phyloP scores from a whole-genome alignment of 1,140 invertebrate species.

The Drosophila funebris region DNA sequence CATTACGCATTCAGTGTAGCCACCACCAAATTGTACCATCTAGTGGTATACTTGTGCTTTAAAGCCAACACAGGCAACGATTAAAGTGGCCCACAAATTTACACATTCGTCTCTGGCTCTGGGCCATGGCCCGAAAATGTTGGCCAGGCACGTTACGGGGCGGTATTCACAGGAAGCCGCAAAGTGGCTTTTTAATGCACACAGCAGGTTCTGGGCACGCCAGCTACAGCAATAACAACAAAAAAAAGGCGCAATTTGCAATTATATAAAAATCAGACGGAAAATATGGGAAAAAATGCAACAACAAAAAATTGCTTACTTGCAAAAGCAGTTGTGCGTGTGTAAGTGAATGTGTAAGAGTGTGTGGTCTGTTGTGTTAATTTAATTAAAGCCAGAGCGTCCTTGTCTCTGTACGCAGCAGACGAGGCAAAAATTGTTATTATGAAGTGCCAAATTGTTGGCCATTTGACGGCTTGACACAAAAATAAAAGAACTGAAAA shows the following conservation, averaged over 20 bases:
- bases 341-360: constrained; percentile 13
- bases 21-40: neutral
- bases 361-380: constrained; percentile 72
- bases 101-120: constrained; percentile 26
- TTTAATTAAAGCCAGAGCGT: constrained; percentile 62
- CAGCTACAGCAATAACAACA: constrained; percentile 13
- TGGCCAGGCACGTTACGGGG: constrained; percentile 66
- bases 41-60: constrained; percentile 17
- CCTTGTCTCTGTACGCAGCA: constrained; percentile 1
- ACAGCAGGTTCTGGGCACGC: constrained; percentile 53
- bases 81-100: constrained; percentile 75
- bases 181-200: constrained; percentile 81
- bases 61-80: constrained; percentile 27
- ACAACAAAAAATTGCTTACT: constrained; percentile 68
- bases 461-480: constrained; percentile 24
- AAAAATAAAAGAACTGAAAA: neutral
- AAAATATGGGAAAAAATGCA: constrained; percentile 30
- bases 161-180: constrained; percentile 75
- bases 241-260: constrained; percentile 42
- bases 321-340: constrained; percentile 37
- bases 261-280: constrained; percentile 71
- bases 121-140: neutral
- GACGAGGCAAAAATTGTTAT: constrained; percentile 1
- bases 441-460: constrained; percentile 53
- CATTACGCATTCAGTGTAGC: too few relatives aligned